phyloP scores from a whole-genome alignment of 1,140 invertebrate species.

The Araneus ventricosus region DNA sequence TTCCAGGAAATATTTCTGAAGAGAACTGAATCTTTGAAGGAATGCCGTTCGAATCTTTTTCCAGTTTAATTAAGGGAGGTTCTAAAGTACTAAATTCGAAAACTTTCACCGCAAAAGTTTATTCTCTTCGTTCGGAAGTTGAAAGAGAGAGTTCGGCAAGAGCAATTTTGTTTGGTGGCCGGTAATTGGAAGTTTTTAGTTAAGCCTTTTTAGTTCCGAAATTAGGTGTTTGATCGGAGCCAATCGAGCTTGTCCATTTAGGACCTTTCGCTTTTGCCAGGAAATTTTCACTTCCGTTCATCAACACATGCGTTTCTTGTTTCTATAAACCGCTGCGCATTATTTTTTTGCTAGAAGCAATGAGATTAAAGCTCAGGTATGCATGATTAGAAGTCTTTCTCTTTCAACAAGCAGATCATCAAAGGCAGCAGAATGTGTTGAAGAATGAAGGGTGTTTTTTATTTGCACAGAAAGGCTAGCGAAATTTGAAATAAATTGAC shows the following conservation, averaged over 20 bases:
- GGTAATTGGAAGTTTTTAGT: slow-evolving; percentile 63
- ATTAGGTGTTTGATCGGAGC: slow-evolving; percentile 66
- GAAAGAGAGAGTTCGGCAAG: slow-evolving; percentile 1
- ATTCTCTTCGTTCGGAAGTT: slow-evolving; percentile 39
- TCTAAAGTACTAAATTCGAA: slow-evolving; percentile 60
- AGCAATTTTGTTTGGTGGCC: slow-evolving; percentile 44
- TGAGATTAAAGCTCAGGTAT: slow-evolving; percentile 44
- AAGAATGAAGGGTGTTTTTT: background rate
- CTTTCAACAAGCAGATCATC: slow-evolving; percentile 34
- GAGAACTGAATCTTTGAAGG: background rate
- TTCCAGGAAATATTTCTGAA: background rate
- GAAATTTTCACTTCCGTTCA: slow-evolving; percentile 14
- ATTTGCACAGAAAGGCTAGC: background rate
- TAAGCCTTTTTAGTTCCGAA: slow-evolving; percentile 62
- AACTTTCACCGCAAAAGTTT: slow-evolving; percentile 48
- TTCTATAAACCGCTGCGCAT: background rate
- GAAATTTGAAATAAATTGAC: background rate
- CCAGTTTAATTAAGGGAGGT: slow-evolving; percentile 62
- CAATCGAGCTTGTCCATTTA: slow-evolving; percentile 57
- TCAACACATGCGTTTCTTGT: slow-evolving; percentile 32
- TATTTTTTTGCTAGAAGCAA: background rate
- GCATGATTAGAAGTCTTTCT: slow-evolving; percentile 46
- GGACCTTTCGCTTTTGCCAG: slow-evolving; percentile 23
- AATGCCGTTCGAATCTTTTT: slow-evolving; percentile 62
- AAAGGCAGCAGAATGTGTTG: slow-evolving; percentile 4